A percentile compares a stretch with the other conserved stretches of the same genome.
These are phyloP conservation scores for Ceyx erithaca DNA, from an alignment of 2,797 vertebrate species.

Conservation along the genomic window DNA sequence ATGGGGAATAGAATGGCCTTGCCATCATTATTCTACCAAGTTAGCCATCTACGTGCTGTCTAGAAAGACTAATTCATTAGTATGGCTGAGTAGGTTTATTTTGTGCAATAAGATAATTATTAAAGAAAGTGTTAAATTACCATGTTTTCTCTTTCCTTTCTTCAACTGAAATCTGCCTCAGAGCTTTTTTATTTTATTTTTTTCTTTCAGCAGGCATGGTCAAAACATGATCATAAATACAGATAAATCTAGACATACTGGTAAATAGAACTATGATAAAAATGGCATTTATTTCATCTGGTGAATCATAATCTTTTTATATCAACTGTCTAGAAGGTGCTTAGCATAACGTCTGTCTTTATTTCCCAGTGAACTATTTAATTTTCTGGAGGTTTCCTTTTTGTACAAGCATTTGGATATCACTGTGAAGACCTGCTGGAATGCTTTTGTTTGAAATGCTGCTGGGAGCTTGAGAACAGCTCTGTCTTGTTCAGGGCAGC, in stretches of 20 bases:
- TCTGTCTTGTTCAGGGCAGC: background rate
- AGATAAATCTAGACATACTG: background rate
- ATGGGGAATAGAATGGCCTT: background rate
- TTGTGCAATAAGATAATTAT: background rate
- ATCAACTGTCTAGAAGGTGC: background rate
- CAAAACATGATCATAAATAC: background rate
- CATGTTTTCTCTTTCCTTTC: background rate
- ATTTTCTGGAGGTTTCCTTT: conserved; percentile 19
- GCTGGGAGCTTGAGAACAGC: background rate
- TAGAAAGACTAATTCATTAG: background rate
- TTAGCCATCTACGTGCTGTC: background rate
- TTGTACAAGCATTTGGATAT: background rate
- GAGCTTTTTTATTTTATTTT: too few species aligned
- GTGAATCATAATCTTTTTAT: background rate
- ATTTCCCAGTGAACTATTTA: conserved; percentile 10
- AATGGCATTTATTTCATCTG: conserved; percentile 27
- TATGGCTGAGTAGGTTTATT: background rate
- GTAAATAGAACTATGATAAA: background rate
- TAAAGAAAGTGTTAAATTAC: background rate
- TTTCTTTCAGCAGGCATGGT: background rate
- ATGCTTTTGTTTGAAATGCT: conserved; percentile 29
- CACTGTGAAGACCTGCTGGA: background rate
- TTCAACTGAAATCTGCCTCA: background rate
- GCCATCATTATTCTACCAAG: background rate
- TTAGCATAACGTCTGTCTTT: conserved; percentile 21